Evolutionary conservation across 2,113 vertebrate species (phyloP).

Genomic region (Leptobrachium ailaonicum): DNA sequence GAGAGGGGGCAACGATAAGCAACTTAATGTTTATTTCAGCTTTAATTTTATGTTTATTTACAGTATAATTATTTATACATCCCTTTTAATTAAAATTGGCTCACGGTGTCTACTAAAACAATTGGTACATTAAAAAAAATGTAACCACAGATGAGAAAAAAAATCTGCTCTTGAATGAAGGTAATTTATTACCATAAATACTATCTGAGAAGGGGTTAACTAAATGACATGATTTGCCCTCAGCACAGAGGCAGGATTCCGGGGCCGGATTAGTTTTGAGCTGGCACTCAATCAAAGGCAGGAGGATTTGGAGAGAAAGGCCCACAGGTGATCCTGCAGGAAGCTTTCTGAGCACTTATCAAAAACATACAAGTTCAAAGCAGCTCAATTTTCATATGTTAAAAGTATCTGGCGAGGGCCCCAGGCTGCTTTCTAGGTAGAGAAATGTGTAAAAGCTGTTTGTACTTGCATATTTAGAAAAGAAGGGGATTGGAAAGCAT

Average conservation of each 20-base stretch:
- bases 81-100: too few relatives aligned
- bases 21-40: too few relatives aligned
- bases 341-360: conserved; percentile 99
- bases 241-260: conserved; percentile 79
- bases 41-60: too few relatives aligned
- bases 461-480: conserved; percentile 81
- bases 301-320: conserved; percentile 92
- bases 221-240: conserved; percentile 78
- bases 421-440: conserved; percentile 84
- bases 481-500: conserved; percentile 64
- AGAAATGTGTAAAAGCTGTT: conserved; percentile 85
- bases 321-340: conserved; percentile 98
- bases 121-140: too few relatives aligned
- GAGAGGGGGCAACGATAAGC: too few relatives aligned
- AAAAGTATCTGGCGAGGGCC: conserved; percentile 89
- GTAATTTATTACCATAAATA: background rate
- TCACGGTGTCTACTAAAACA: too few relatives aligned
- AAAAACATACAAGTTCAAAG: conserved; percentile 99
- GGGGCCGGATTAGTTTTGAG: conserved; percentile 86
- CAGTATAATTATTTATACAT: too few relatives aligned
- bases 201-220: conserved; percentile 54
- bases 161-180: background rate
- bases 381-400: conserved; percentile 95
- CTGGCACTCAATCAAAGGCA: conserved; percentile 99
- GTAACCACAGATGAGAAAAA: background rate